Conservation (phyloP, 2,888 invertebrate species). For the Melanotus villosus region DNA sequence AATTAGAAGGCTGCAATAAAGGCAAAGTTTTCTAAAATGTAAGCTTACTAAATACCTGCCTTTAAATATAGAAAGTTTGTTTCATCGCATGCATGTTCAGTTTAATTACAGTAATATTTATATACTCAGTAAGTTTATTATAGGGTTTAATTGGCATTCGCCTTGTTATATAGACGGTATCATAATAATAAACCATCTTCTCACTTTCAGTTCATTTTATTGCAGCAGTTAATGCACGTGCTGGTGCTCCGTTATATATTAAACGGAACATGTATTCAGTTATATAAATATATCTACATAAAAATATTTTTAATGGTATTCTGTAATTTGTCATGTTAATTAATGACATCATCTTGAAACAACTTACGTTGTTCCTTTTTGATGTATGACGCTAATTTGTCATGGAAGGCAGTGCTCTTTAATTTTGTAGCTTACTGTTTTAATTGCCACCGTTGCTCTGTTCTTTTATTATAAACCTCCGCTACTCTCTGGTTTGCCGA, state of each 20-base stretch:
- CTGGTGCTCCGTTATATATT: neutral
- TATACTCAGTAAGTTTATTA: too few species aligned
- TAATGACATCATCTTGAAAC: conserved; percentile 36
- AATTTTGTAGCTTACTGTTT: conserved; percentile 36
- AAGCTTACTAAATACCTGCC: too few species aligned
- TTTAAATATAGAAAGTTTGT: too few species aligned
- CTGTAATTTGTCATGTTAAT: conserved; percentile 31
- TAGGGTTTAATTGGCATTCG: too few species aligned
- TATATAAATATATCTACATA: conserved; percentile 18
- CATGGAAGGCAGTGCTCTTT: conserved; percentile 34
- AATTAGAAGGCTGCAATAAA: too few species aligned
- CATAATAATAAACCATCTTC: too few species aligned
- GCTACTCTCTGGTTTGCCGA: conserved; percentile 16
- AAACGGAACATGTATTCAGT: neutral
- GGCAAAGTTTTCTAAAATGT: too few species aligned
- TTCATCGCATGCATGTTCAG: too few species aligned
- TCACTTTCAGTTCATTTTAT: too few species aligned
- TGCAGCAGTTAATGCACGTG: too few species aligned
- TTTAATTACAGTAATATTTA: too few species aligned
- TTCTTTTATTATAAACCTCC: conserved; percentile 34
- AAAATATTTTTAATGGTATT: conserved; percentile 22
- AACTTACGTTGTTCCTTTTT: conserved; percentile 26
- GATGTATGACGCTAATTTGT: conserved; percentile 39
- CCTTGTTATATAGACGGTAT: too few species aligned
- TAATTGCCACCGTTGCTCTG: conserved; percentile 31